Evolutionary conservation across 2,888 invertebrate species (phyloP).

Genomic region (Cotesia congregata): DNA sequence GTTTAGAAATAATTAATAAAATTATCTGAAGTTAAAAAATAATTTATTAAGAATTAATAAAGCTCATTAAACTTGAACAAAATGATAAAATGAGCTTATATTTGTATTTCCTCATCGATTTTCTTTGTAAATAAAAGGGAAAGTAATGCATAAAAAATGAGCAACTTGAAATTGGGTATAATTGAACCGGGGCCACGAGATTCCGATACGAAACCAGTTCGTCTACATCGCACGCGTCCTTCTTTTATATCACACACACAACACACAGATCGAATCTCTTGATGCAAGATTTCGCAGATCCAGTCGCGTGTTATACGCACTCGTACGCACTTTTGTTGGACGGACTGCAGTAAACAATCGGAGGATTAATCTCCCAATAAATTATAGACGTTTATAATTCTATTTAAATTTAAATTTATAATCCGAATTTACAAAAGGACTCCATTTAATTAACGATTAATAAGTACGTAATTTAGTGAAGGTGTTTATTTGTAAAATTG

Average conservation of each 20-base stretch:
- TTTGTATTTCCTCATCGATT: neutral
- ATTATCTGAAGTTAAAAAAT: no score
- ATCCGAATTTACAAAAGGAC: neutral
- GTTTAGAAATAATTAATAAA: no score
- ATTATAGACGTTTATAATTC: neutral
- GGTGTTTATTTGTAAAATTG: constrained; percentile 12
- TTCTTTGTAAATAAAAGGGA: neutral
- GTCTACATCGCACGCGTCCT: constrained; percentile 19
- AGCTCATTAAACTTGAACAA: no score
- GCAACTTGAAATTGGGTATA: constrained; percentile 25
- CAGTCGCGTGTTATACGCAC: constrained; percentile 27
- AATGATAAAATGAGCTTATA: neutral
- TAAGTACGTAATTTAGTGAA: neutral
- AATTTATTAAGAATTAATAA: no score
- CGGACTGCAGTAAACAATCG: constrained; percentile 27
- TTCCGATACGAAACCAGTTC: constrained; percentile 39
- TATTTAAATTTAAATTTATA: neutral
- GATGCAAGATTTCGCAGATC: constrained; percentile 7
- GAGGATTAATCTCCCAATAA: neutral
- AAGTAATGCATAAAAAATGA: constrained; percentile 5
- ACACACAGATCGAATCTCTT: constrained; percentile 3
- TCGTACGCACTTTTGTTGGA: constrained; percentile 16
- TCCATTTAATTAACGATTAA: neutral
- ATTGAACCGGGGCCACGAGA: constrained; percentile 36
- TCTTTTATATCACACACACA: constrained; percentile 1